These are phyloP conservation scores for Diaperis boleti DNA, from an alignment of 2,888 invertebrate genomes.

Conservation along the genomic window DNA sequence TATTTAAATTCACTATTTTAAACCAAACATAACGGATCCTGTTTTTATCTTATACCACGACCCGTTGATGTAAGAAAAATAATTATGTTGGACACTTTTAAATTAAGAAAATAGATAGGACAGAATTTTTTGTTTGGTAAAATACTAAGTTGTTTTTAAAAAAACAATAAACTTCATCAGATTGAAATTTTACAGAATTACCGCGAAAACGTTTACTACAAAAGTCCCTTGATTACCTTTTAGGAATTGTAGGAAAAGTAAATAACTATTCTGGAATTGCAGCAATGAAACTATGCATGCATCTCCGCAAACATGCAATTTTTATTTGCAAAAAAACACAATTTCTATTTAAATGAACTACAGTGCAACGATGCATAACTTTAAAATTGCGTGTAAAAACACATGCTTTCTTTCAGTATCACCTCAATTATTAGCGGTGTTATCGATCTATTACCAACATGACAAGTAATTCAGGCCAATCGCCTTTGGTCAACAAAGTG, in stretches of 20 bases:
- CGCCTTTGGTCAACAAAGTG: conserved; percentile 50
- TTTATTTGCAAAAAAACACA: neutral
- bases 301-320: conserved; percentile 5
- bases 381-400: conserved; percentile 28
- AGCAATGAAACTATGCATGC: conserved; percentile 3
- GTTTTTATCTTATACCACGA: too few species aligned
- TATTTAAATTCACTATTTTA: too few species aligned
- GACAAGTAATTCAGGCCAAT: conserved; percentile 54
- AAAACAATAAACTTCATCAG: neutral
- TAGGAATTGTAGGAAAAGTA: neutral
- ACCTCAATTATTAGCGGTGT: conserved; percentile 52
- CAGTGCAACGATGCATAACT: conserved; percentile 9
- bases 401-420: conserved; percentile 33
- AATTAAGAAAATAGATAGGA: too few species aligned
- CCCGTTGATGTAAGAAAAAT: too few species aligned
- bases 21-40: too few species aligned
- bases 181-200: neutral
- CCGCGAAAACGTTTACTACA: neutral
- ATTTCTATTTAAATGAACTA: conserved; percentile 13
- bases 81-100: too few species aligned
- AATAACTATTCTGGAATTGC: conserved; percentile 5
- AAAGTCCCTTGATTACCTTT: neutral
- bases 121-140: neutral
- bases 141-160: neutral
- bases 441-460: conserved; percentile 51